Evolutionary conservation across 2,888 invertebrate genomes (phyloP), one percentile per base, ranked within the genome.

Genomic region (Cantharis lateralis): DNA sequence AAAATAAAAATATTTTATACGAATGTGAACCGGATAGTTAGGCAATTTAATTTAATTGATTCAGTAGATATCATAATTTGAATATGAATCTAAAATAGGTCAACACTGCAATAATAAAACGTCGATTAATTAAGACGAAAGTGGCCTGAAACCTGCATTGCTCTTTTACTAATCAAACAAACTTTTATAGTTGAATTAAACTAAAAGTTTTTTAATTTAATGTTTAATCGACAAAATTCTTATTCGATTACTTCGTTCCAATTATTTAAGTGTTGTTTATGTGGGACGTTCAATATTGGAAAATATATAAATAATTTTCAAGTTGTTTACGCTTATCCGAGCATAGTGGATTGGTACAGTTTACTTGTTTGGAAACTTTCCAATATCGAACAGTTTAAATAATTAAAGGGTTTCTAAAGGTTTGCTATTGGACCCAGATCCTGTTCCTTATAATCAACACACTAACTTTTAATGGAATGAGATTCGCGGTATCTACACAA

Each of bases 401-500:
- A 74, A 74, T 74, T 74, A 74, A 74, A 74, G 70, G 70, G 63
- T 74, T 74, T 70, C 70, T 18, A 32, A 70, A 70, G 64, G 74
- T 73, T 74, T 70, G 74, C 69, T 70, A 74, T 74, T 74, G 70
- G 74, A 70, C 74, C 74, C 74, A 70, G 64, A 70, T 70, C 70
- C 24, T 64, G 70, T 70, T 74, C 70, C 74, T 74, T 74, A 70
- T 74, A 74, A 74, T 74, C 74, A 74, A 74, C 74, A 69, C 74
- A 74, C 70, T 70, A 74, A 74, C 74, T 74, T 74, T 69, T 74
- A 74, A 74, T 74, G 74, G 70, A 74, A 74, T 70, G 69, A 69
- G 63, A 74, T 69, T 74, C 74, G 74, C 70, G 63, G 74, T 74
- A 74, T 74, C 74, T 70, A 70, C 73, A 69, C 70, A 69, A 70